phyloP scores from a whole-genome alignment of 37 sponge, comb jelly and placozoan species.

The Chondrosia reniformis region DNA sequence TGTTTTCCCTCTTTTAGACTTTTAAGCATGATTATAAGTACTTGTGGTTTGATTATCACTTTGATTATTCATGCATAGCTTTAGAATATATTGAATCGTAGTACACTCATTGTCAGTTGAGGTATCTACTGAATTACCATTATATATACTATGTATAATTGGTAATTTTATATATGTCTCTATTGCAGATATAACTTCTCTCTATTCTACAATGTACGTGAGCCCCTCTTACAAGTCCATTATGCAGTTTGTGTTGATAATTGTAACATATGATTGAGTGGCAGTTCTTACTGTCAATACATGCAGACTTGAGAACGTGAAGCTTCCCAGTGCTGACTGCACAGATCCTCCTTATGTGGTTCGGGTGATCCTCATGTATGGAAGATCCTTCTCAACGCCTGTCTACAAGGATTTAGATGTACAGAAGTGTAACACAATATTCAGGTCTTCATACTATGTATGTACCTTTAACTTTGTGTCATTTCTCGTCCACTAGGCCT shows the following conservation, averaged over 20 bases:
- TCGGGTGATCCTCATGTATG: constrained; percentile 55
- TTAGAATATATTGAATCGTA: too few species aligned
- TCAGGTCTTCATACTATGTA: not conserved
- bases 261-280: not conserved
- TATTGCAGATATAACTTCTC: constrained; percentile 3
- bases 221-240: not conserved
- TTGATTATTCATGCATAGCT: too few species aligned
- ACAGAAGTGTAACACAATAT: not conserved
- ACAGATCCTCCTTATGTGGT: constrained; percentile 58
- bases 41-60: too few species aligned
- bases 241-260: not conserved
- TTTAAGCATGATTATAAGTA: too few species aligned
- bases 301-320: not conserved
- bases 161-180: too few species aligned
- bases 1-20: too few species aligned
- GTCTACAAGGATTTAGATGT: constrained; percentile 59
- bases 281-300: too few species aligned
- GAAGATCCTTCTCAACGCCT: constrained; percentile 58
- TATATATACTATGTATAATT: too few species aligned
- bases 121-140: too few species aligned
- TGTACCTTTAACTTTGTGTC: constrained; percentile 1
- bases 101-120: too few species aligned
- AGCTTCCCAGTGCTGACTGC: constrained; percentile 3
- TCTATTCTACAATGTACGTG: constrained; percentile 6
- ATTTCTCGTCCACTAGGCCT: constrained; percentile 32